Conservation (phyloP, 2,797 vertebrate genomes). For the Oreochromis mossambicus region DNA sequence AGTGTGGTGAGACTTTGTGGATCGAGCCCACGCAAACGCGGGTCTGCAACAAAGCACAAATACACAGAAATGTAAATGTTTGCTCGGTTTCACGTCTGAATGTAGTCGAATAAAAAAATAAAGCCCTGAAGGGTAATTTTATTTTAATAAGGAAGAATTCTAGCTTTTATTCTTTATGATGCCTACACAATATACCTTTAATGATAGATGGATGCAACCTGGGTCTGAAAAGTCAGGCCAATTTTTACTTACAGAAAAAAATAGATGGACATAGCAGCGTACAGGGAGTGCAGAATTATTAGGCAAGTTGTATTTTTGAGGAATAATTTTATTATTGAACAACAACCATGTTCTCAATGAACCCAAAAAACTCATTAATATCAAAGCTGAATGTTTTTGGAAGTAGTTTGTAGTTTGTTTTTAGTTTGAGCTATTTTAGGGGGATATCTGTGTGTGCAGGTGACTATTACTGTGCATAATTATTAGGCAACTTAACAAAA, state of each 20-base stretch:
- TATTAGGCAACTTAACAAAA: too few species aligned
- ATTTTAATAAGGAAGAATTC: background rate
- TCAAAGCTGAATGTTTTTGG: too few species aligned
- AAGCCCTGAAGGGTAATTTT: background rate
- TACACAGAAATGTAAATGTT: background rate
- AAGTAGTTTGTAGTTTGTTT: too few species aligned
- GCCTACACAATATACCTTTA: fast-evolving
- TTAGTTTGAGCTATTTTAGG: too few species aligned
- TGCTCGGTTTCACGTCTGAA: background rate
- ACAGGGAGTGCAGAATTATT: too few species aligned
- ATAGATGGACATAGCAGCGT: background rate
- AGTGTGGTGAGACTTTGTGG: background rate
- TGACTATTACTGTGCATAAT: too few species aligned
- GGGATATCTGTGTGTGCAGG: too few species aligned
- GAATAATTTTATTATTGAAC: too few species aligned
- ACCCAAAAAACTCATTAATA: too few species aligned
- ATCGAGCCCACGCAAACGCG: background rate
- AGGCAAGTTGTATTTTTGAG: too few species aligned
- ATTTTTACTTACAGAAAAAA: background rate
- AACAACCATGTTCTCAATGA: too few species aligned
- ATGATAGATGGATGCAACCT: background rate
- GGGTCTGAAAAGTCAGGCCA: background rate
- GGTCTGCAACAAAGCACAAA: background rate
- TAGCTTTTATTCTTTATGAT: background rate
- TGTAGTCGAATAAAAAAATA: background rate